Percentiles rank a stretch among this genome's conserved stretches.
phyloP scores from a whole-genome alignment of 2,797 vertebrate species.

The Poecilia wingei region DNA sequence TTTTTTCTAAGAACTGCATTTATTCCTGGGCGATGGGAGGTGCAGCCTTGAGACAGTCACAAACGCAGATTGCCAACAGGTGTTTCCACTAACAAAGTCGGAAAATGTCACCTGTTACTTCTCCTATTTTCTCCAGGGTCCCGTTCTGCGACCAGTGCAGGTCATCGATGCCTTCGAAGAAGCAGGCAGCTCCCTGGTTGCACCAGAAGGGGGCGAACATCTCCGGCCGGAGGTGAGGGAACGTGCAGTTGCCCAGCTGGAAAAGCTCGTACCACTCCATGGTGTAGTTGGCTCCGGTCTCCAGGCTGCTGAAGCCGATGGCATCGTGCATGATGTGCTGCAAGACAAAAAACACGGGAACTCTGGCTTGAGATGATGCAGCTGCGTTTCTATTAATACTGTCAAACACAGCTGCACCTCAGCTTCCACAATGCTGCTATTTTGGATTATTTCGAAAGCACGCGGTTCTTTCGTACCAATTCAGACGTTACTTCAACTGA shows the following conservation, averaged over 20 bases:
- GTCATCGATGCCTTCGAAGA: slow-evolving; percentile 94
- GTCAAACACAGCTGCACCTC: slow-evolving; percentile 21
- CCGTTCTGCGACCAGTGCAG: slow-evolving; percentile 94
- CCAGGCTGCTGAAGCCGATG: slow-evolving; percentile 90
- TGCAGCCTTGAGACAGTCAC: not conserved
- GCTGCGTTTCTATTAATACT: slow-evolving; percentile 26
- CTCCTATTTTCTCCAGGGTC: slow-evolving; percentile 88
- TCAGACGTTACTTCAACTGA: not conserved
- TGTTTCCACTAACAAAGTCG: not conserved
- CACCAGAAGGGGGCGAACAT: slow-evolving; percentile 91
- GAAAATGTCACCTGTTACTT: slow-evolving; percentile 75
- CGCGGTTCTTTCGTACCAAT: not conserved
- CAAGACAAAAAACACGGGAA: slow-evolving; percentile 8
- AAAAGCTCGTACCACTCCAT: slow-evolving; percentile 99
- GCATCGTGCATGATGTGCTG: slow-evolving; percentile 99
- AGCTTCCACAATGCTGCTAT: not conserved
- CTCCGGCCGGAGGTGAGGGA: slow-evolving; percentile 89
- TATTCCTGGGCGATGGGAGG: not conserved
- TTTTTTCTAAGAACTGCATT: not conserved
- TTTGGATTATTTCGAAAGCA: slow-evolving; percentile 3
- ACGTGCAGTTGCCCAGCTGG: slow-evolving; percentile 97
- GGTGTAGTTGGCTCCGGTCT: slow-evolving; percentile 89
- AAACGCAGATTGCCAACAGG: slow-evolving; percentile 5
- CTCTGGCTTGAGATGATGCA: not conserved
- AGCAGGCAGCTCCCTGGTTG: slow-evolving; percentile 98